These are phyloP conservation scores for Bhutanitis thaidina DNA, from an alignment of 2,888 invertebrate species.

Conservation along the genomic window DNA sequence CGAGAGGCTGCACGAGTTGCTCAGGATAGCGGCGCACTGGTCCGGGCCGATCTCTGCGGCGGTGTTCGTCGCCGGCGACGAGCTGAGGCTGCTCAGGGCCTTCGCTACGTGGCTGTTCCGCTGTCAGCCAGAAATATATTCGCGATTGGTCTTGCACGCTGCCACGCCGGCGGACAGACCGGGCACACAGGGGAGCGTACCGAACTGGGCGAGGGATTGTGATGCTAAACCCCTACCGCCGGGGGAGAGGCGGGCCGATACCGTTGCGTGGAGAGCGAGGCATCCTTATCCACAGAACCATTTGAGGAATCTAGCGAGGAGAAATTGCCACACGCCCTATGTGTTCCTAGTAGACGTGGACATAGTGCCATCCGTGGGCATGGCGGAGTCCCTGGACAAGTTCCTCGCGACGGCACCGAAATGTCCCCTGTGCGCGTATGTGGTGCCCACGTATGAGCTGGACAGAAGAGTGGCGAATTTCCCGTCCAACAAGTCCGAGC, in stretches of 20 bases:
- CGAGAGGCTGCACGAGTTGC: conserved; percentile 88
- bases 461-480: conserved; percentile 87
- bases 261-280: conserved; percentile 85
- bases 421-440: conserved; percentile 87
- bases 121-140: conserved; percentile 86
- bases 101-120: conserved; percentile 87
- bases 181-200: conserved; percentile 82
- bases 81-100: conserved; percentile 84
- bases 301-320: conserved; percentile 90
- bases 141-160: conserved; percentile 87
- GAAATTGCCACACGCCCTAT: conserved; percentile 89
- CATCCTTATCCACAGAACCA: conserved; percentile 94
- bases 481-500: conserved; percentile 89
- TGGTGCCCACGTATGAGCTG: conserved; percentile 94
- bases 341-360: conserved; percentile 94
- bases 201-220: conserved; percentile 81
- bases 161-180: conserved; percentile 83
- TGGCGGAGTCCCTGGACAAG: conserved; percentile 84
- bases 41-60: conserved; percentile 91
- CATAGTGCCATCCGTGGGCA: conserved; percentile 88
- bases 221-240: conserved; percentile 83
- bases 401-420: conserved; percentile 82
- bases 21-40: conserved; percentile 91
- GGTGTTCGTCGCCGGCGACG: conserved; percentile 88
- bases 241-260: conserved; percentile 80